Base-by-base conservation (phyloP, 2,797 vertebrate genomes). In the Manis pentadactyla region DNA sequence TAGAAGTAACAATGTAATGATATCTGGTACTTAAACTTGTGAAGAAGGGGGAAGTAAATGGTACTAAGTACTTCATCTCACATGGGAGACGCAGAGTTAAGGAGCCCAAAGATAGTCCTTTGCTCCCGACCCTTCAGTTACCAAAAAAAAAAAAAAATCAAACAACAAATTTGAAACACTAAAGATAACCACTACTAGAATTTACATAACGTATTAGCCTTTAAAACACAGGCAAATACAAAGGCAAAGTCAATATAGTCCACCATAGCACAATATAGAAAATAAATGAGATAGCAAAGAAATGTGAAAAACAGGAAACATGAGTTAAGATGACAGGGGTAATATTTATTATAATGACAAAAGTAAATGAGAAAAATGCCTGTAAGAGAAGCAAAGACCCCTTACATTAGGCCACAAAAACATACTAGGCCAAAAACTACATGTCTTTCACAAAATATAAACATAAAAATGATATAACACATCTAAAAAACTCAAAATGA, bases 1-100 rank as follows among this genome's bases (percentile, higher is more conserved):
- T 92, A 66, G 86, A 96, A 97, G 12, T 53, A 93, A 37, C 66
- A 68, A n/a, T n/a, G 27, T 82, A 77, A 69, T 71, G 90, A 92
- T 83, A 83, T 91, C 37, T 31, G 39, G 37, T 46, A 87, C 74
- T 39, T 83, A 96, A 90, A 75, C 68, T 53, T 55, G 27, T 83
- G 29, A 61, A 71, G 31, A n/a, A 79, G 21, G 27, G 9, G 64
- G 53, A 94, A 92, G 46, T 57, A 53, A 87, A 57, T 15, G 12
- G 39, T 37, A 19, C 46, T 75, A 23, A 93, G 75, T 25, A 59
- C 25, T 92, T 74, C 53, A n/a, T 69, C 34, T 87, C 53, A 59
- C 55, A 37, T 12, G 17, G 37, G 61, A 42, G n/a, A 14, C 15
- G 27, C n/a, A 63, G 27, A 5, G 4, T 29, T 37, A 23, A 29